A percentile compares a stretch with the other conserved stretches of the same genome.
Conservation (phyloP, 2,113 vertebrate species). For the Sturnira hondurensis region DNA sequence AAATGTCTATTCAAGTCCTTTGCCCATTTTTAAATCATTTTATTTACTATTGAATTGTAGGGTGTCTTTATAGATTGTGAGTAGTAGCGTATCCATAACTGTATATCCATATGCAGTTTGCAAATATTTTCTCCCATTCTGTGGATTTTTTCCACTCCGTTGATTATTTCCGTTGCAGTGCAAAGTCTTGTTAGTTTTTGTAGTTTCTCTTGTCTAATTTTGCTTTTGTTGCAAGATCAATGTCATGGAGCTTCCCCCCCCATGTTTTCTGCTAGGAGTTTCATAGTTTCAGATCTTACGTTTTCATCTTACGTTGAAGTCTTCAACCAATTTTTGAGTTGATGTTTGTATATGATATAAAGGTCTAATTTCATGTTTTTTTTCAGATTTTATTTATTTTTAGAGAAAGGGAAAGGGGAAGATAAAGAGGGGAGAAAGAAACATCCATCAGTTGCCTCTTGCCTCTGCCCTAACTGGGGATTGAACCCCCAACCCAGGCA, state of each 20-base stretch:
- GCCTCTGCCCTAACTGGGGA: no score
- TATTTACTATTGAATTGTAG: background rate
- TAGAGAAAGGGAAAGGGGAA: no score
- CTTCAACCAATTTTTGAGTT: background rate
- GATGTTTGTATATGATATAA: background rate
- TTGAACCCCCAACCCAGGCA: no score
- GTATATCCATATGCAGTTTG: background rate
- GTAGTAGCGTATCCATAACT: background rate
- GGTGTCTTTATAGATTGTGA: background rate
- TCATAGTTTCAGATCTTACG: background rate
- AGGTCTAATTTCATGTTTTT: background rate
- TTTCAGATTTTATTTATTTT: no score
- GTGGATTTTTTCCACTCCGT: background rate
- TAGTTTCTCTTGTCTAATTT: background rate
- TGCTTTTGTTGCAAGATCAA: background rate
- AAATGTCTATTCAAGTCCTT: background rate
- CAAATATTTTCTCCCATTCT: background rate
- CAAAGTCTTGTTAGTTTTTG: background rate
- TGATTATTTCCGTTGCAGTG: background rate
- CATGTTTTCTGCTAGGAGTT: background rate
- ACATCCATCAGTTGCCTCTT: no score
- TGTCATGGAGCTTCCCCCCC: background rate
- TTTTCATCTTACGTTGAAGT: background rate
- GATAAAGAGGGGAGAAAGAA: no score
- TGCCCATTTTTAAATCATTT: background rate